Conservation (phyloP, 2,888 invertebrate species). For the Melanostoma mellinum region DNA sequence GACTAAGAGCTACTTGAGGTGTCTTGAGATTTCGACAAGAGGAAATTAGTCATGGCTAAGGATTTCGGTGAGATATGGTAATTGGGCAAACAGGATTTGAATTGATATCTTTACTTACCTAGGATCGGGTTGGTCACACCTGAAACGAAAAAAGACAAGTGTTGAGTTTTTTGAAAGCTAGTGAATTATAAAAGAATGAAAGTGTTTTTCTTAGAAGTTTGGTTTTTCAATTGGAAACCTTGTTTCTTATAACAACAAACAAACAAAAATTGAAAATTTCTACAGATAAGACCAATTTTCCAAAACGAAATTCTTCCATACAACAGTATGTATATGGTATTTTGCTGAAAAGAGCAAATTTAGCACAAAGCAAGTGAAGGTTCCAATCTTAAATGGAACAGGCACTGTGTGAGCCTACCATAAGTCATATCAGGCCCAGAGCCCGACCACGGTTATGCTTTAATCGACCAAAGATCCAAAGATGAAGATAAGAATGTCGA, state of each 20-base stretch:
- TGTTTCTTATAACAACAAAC: background rate
- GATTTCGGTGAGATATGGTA: background rate
- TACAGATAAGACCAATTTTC: too few relatives aligned
- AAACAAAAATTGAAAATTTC: too few relatives aligned
- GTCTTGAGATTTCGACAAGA: constrained; percentile 3
- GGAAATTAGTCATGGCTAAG: constrained; percentile 31
- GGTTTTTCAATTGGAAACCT: background rate
- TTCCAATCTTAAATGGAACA: too few relatives aligned
- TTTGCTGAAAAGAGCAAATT: too few relatives aligned
- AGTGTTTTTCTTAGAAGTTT: background rate
- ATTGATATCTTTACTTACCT: constrained; percentile 34
- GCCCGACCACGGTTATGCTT: too few relatives aligned
- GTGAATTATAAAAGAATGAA: background rate
- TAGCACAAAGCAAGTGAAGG: too few relatives aligned
- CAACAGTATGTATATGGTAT: too few relatives aligned
- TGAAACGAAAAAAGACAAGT: constrained; percentile 25
- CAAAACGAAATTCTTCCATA: too few relatives aligned
- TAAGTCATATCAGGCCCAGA: too few relatives aligned
- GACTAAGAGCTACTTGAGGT: constrained; percentile 41
- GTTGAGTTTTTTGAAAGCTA: background rate
- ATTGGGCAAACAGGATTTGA: background rate
- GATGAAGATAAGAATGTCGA: too few relatives aligned
- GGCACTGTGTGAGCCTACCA: too few relatives aligned
- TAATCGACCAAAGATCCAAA: too few relatives aligned
- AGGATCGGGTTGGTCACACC: constrained; percentile 28